Conservation (phyloP, 2,888 invertebrate genomes). For the Spialia ferax region DNA sequence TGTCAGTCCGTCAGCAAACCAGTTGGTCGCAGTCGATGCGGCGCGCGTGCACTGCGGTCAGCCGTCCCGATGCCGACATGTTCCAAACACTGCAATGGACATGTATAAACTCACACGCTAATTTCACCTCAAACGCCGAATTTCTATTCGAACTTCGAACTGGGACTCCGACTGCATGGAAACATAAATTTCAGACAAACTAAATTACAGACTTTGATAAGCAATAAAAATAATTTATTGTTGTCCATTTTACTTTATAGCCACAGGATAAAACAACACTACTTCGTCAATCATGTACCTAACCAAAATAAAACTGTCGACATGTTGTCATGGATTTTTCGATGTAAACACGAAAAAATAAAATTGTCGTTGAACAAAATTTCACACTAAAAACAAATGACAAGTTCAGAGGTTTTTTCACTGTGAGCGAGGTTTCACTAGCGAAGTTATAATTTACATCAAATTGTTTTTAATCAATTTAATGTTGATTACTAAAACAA, state of each 20-base stretch:
- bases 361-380: constrained; percentile 28
- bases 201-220: constrained; percentile 22
- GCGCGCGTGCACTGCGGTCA: constrained; percentile 72
- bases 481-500: constrained; percentile 34
- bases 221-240: constrained; percentile 27
- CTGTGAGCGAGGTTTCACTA: constrained; percentile 26
- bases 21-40: constrained; percentile 76
- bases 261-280: neutral
- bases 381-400: constrained; percentile 32
- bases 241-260: constrained; percentile 7
- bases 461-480: constrained; percentile 36
- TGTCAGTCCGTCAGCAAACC: constrained; percentile 66
- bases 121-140: constrained; percentile 70
- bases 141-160: constrained; percentile 64
- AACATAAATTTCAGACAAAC: too few species aligned
- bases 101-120: constrained; percentile 74
- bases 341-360: constrained; percentile 30
- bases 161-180: constrained; percentile 45
- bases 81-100: constrained; percentile 75
- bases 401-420: constrained; percentile 31
- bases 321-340: constrained; percentile 23
- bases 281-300: too few species aligned
- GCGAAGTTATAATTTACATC: constrained; percentile 29
- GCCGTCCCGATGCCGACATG: constrained; percentile 71
- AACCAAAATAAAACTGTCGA: too few species aligned